Evolutionary conservation across 2,797 vertebrate genomes (phyloP), one percentile per base, ranked within the genome.

Genomic region (Geotrypetes seraphini): DNA sequence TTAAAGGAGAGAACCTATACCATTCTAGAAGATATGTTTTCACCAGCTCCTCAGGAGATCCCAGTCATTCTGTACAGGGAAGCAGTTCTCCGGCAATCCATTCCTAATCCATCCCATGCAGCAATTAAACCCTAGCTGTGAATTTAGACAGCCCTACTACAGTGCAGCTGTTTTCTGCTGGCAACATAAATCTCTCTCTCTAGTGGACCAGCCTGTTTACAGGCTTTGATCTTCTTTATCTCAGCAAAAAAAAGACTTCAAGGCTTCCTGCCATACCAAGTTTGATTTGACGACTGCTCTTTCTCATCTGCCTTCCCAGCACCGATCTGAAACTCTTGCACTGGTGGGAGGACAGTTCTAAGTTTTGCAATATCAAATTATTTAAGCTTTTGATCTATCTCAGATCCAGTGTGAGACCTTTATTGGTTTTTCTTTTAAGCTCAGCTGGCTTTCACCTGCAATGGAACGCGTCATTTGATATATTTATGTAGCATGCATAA

Each of bases 181-280:
- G 55, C 19, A 21, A 59, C 60, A 51, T 59, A 55, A 57, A 67
- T 66, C 65, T n/a, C n/a, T 60, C 30, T 55, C 43, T 53, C 44
- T n/a, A 50, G 63, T 50, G 57, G 66, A 65, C 74, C 39, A 58
- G 61, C 54, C 21, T 60, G 57, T 63, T 70, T 62, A 61, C 62
- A 69, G 31, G 40, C 61, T 71, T 75, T 71, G 69, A 73, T 71
- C 67, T 55, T 57, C 36, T 66, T 67, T 66, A 71, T 72, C 64
- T 67, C 50, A 38, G 49, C 0, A 4, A 45, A 8, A n/a, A n/a
- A n/a, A 19, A 47, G 59, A 60, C 67, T 66, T 60, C 50, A 66
- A 64, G 64, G 48, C 37, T 57, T 68, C 26, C 39, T 38, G 43
- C 43, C 31, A 45, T 53, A 58, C 50, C 36, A 35, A 66, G 43